These are phyloP conservation scores for Platysteira castanea DNA, from an alignment of 2,113 vertebrate species.

Conservation along the genomic window DNA sequence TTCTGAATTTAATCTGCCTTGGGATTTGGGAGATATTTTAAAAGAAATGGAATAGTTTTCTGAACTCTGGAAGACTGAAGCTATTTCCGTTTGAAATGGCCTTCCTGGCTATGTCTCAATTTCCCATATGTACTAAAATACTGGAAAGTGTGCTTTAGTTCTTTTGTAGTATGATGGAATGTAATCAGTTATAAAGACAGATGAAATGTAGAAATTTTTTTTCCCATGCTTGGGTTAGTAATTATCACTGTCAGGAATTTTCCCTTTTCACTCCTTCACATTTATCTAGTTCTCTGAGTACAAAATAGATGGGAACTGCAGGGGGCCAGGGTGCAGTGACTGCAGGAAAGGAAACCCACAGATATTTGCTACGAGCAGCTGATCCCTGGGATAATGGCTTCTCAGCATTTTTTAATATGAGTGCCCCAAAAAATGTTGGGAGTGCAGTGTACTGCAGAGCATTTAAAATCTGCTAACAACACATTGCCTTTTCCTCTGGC, in stretches of 20 bases:
- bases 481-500: not conserved
- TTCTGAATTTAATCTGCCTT: not conserved
- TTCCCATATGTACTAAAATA: not conserved
- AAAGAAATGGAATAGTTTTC: constrained; percentile 7
- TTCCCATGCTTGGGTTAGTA: not conserved
- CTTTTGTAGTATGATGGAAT: not conserved
- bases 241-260: not conserved
- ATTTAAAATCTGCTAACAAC: not conserved
- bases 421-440: not conserved
- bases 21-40: constrained; percentile 14
- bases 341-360: not conserved
- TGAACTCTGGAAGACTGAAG: constrained; percentile 17
- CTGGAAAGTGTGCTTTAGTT: not conserved
- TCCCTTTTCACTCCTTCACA: not conserved
- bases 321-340: not conserved
- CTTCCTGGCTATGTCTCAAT: not conserved
- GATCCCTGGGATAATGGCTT: not conserved
- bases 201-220: not conserved
- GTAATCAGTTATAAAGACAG: not conserved
- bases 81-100: not conserved
- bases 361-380: not conserved
- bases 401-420: not conserved
- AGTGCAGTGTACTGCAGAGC: not conserved
- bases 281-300: not conserved
- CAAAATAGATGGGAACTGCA: not conserved